Base-by-base conservation (phyloP, 1,140 invertebrate genomes). In the Macrobrachium nipponense region DNA sequence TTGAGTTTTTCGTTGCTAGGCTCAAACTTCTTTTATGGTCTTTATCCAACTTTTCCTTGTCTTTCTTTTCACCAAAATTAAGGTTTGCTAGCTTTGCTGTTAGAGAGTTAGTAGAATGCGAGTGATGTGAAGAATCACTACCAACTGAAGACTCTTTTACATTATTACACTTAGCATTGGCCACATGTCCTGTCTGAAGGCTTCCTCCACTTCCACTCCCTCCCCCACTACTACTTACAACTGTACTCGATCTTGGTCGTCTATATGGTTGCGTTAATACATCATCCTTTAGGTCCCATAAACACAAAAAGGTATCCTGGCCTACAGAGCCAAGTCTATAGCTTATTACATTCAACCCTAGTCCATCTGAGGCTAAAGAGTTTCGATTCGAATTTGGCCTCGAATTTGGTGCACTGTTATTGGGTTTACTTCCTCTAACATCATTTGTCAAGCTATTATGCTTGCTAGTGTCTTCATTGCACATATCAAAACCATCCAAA, bases 281-380 rank as follows among this genome's bases (percentile, higher is more conserved):
- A 91, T 99, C 98, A 90, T 99, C 98, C 20, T 97, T 99, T 36
- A 99, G 94, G 91, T 99, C 98, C 98, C 98, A 99, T 75, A 99
- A 92, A 92, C 98, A 99, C 70, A 99, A 91, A 91, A 98, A 96
- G 43, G 98, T 99, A 92, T 99, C 98, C 91, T 99, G 98, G 20
- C 98, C 98, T 2, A 99, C 97, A 87, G 97, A 98, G n/a, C 97
- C 98, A 87, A 99, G 93, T 83, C 97, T 93, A 91, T 98, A 98
- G 90, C 95, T 95, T 0, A 93, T 94, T 23, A 94, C 51, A 92
- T 91, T 92, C 87, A 86, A 68, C 5, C 87, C 87, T 79, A 89
- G 86, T 66, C 82, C 82, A 51, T 89, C 89, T 23, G 87, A 87
- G 80, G 89, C 87, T 82, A 90, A 82, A 88, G 89, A 87, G 78